Conservation (phyloP, 2,888 invertebrate species). For the Pristionchus japonicus region DNA sequence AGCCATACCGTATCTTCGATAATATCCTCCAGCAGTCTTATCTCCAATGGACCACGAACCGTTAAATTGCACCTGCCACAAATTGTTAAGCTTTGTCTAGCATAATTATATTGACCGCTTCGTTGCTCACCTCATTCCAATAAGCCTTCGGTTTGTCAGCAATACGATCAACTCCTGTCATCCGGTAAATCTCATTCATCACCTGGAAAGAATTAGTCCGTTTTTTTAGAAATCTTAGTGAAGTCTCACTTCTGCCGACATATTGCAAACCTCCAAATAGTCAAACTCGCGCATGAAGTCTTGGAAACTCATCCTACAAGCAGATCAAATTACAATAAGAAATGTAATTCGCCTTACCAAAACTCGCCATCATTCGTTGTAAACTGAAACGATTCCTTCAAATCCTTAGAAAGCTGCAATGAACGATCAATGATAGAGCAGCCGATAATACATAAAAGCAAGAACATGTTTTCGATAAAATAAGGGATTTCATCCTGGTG, state of each 20-base stretch:
- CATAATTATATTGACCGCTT: too few relatives aligned
- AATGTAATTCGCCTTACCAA: constrained; percentile 83
- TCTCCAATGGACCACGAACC: constrained; percentile 90
- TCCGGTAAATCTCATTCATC: constrained; percentile 79
- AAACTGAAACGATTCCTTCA: constrained; percentile 85
- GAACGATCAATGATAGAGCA: too few relatives aligned
- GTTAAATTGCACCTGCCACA: constrained; percentile 78
- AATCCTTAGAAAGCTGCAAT: constrained; percentile 86
- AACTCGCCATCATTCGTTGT: constrained; percentile 95
- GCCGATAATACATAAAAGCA: too few relatives aligned
- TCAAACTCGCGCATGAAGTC: constrained; percentile 90
- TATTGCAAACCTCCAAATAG: constrained; percentile 91
- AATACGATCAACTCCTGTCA: constrained; percentile 67
- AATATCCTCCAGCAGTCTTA: constrained; percentile 95
- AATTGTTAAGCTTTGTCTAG: background rate
- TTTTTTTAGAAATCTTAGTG: background rate
- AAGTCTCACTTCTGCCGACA: constrained; percentile 86
- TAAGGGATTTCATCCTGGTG: too few relatives aligned
- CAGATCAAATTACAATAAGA: background rate
- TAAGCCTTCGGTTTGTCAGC: background rate
- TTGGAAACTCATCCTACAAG: constrained; percentile 84
- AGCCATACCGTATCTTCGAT: constrained; percentile 79
- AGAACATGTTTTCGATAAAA: too few relatives aligned
- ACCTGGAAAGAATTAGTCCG: constrained; percentile 77
- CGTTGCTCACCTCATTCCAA: constrained; percentile 45